Conservation (phyloP, 2,113 vertebrate genomes). For the Lontra canadensis region DNA sequence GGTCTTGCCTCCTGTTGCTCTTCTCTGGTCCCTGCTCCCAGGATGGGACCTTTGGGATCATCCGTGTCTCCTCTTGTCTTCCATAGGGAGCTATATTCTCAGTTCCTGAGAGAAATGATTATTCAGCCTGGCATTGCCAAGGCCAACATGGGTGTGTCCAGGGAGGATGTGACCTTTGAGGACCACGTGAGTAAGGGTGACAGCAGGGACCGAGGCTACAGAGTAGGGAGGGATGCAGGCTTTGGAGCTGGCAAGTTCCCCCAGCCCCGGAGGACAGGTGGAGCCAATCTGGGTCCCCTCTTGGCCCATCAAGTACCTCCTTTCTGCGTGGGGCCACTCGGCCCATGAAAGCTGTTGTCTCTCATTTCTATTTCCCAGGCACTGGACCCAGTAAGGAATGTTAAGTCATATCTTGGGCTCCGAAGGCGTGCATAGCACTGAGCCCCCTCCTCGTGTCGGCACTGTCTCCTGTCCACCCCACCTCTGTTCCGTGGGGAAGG, state of each 20-base stretch:
- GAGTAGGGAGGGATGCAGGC: neutral
- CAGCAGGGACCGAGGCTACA: neutral
- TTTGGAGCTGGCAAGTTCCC: neutral
- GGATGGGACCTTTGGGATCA: neutral
- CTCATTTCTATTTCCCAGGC: too few species aligned
- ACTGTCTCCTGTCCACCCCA: neutral
- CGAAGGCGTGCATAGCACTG: neutral
- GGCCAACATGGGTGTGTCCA: constrained; percentile 94
- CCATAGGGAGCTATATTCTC: constrained; percentile 93
- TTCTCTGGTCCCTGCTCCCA: neutral
- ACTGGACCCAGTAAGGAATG: neutral
- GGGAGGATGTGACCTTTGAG: constrained; percentile 98
- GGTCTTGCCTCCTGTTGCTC: neutral
- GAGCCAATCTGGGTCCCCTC: neutral
- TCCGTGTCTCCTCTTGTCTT: neutral
- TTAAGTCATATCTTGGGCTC: rapidly evolving
- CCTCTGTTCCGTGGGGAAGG: neutral
- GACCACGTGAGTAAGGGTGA: constrained; percentile 91
- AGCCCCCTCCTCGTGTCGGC: rapidly evolving
- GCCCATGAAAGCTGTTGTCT: neutral
- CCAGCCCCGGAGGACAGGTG: neutral
- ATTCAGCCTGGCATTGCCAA: constrained; percentile 98
- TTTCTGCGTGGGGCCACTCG: neutral
- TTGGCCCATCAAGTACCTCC: neutral
- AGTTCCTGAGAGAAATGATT: constrained; percentile 99